These are phyloP conservation scores for Diabrotica virgifera DNA, from an alignment of 1,140 invertebrate genomes.

Conservation along the genomic window DNA sequence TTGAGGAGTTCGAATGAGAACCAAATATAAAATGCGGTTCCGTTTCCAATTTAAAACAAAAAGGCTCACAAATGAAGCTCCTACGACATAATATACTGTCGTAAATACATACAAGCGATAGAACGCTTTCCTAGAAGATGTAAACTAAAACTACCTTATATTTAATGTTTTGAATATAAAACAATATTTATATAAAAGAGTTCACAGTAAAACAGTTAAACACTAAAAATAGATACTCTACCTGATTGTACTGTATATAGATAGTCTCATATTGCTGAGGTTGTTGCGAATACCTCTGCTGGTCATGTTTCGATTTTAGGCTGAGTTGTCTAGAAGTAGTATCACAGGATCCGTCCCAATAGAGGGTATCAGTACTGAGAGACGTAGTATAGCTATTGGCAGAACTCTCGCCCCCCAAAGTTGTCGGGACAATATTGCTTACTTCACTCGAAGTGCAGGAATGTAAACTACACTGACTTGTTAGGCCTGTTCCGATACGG, in stretches of 20 bases:
- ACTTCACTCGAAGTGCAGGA: constrained; percentile 75
- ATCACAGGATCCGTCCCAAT: constrained; percentile 67
- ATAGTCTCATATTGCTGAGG: constrained; percentile 47
- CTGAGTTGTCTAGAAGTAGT: constrained; percentile 45
- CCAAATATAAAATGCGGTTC: too few relatives aligned
- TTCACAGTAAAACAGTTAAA: too few relatives aligned
- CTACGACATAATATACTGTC: too few relatives aligned
- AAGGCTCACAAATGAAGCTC: too few relatives aligned
- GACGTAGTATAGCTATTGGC: constrained; percentile 75
- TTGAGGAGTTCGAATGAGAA: too few relatives aligned
- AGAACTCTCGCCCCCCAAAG: constrained; percentile 63
- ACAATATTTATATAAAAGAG: too few relatives aligned
- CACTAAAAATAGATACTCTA: not conserved
- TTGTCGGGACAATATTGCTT: constrained; percentile 54
- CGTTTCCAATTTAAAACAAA: too few relatives aligned
- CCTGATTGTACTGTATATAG: constrained; percentile 55
- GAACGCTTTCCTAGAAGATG: not conserved
- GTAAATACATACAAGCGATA: too few relatives aligned
- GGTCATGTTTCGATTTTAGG: constrained; percentile 46
- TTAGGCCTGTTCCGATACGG: constrained; percentile 60
- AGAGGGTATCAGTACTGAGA: constrained; percentile 77
- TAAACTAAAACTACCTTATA: not conserved
- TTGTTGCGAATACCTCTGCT: constrained; percentile 41
- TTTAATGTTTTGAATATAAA: too few relatives aligned
- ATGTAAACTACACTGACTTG: constrained; percentile 76